These are phyloP conservation scores for Meteorus cinctellus DNA, from an alignment of 2,888 invertebrate genomes.

Conservation along the genomic window DNA sequence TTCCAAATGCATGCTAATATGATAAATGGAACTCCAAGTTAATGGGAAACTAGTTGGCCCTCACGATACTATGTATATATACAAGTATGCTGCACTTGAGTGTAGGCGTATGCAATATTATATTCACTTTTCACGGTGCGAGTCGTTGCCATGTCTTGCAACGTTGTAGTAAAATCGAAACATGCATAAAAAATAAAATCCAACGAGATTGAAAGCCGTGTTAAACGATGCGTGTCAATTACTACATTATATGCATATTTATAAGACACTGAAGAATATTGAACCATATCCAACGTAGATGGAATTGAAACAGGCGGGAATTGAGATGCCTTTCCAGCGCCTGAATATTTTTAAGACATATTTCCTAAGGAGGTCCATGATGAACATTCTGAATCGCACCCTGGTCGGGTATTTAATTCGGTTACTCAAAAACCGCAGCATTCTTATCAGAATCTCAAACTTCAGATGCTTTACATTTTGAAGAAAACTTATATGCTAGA, in stretches of 20 bases:
- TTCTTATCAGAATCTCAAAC: too few species aligned
- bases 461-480: too few species aligned
- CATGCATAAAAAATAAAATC: not conserved
- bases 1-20: too few species aligned
- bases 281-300: not conserved
- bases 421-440: too few species aligned
- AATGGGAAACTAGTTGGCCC: constrained; percentile 43
- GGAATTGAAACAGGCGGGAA: not conserved
- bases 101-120: constrained; percentile 53
- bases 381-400: too few species aligned
- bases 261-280: not conserved
- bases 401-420: too few species aligned
- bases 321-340: too few species aligned
- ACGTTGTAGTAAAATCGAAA: not conserved
- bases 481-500: too few species aligned
- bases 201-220: not conserved
- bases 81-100: constrained; percentile 8
- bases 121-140: constrained; percentile 50
- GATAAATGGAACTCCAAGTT: not conserved
- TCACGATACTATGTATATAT: constrained; percentile 48
- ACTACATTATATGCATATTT: not conserved
- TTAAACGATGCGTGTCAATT: constrained; percentile 17
- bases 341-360: too few species aligned
- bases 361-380: too few species aligned
- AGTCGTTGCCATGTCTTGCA: constrained; percentile 36